Percentiles rank a stretch among this genome's conserved stretches.
Evolutionary conservation across 2,888 invertebrate species (phyloP).

Genomic region (Polyommatus iphigenia): DNA sequence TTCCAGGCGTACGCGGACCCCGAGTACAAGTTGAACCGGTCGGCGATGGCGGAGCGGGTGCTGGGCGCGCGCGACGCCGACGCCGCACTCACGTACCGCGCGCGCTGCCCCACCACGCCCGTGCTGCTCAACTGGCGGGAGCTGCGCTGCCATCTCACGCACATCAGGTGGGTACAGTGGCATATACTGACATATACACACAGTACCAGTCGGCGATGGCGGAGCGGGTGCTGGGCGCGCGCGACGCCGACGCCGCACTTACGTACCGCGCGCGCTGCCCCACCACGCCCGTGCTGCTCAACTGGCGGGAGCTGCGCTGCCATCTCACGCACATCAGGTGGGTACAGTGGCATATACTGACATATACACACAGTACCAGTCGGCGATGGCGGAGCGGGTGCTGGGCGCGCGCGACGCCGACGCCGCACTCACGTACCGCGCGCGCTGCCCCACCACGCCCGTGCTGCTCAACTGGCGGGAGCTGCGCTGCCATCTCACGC

Average conservation of each 20-base stretch:
- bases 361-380: conserved; percentile 78
- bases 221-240: conserved; percentile 79
- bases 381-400: conserved; percentile 86
- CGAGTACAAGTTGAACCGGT: conserved; percentile 95
- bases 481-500: conserved; percentile 66
- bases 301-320: conserved; percentile 90
- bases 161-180: conserved; percentile 49
- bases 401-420: conserved; percentile 77
- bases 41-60: conserved; percentile 86
- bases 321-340: conserved; percentile 55
- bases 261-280: conserved; percentile 91
- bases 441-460: conserved; percentile 90
- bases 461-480: conserved; percentile 97
- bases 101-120: conserved; percentile 90
- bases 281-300: conserved; percentile 91
- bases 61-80: conserved; percentile 77
- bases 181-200: no score
- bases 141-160: conserved; percentile 66
- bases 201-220: conserved; percentile 88
- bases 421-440: conserved; percentile 84
- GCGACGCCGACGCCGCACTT: conserved; percentile 76
- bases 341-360: no score
- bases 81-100: conserved; percentile 84
- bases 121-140: conserved; percentile 97
- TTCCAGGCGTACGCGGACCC: conserved; percentile 91